Conservation (phyloP, 2,113 vertebrate species). For the Tautogolabrus adspersus region DNA sequence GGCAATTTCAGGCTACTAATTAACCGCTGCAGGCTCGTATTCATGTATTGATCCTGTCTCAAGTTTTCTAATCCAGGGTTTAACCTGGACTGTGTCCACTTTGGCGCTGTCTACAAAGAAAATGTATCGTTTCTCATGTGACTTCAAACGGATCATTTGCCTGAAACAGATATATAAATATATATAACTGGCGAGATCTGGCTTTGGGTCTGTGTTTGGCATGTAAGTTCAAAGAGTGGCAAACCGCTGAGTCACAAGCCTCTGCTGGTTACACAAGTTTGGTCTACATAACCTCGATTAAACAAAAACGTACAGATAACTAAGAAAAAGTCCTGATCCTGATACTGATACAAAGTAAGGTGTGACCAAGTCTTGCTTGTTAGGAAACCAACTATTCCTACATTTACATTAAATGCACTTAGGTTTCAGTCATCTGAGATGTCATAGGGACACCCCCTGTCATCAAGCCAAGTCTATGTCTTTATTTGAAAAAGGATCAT, state of each 20-base stretch:
- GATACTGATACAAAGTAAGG: not conserved
- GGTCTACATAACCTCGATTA: not conserved
- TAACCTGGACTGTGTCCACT: conserved; percentile 33
- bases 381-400: not conserved
- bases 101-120: conserved; percentile 18
- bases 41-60: conserved; percentile 47
- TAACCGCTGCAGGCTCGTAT: conserved; percentile 39
- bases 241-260: not conserved
- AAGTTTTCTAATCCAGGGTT: conserved; percentile 32
- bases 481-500: not conserved
- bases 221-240: conserved; percentile 1
- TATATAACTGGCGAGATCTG: not conserved
- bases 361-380: not conserved
- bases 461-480: not conserved
- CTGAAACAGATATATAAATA: not conserved
- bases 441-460: not conserved
- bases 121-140: conserved; percentile 29
- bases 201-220: conserved; percentile 20
- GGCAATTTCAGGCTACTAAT: conserved; percentile 54
- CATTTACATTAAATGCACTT: not conserved
- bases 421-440: not conserved
- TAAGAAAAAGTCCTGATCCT: not conserved
- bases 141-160: conserved; percentile 31
- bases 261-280: not conserved
- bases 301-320: not conserved